These are phyloP conservation scores for Amphiprion ocellaris DNA, from an alignment of 2,113 vertebrate species.

Conservation along the genomic window DNA sequence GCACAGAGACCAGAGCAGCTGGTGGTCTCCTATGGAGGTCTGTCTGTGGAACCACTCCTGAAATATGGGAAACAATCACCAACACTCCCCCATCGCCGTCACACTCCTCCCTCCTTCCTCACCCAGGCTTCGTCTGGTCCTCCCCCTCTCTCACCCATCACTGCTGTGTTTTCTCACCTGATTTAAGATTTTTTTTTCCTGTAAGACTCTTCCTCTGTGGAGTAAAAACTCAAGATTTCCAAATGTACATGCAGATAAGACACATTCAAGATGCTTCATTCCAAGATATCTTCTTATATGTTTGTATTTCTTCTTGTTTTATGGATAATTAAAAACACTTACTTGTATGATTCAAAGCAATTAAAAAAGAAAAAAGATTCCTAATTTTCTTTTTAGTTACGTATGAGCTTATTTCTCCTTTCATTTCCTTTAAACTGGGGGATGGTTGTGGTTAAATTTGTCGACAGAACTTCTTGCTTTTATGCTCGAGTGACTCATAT, in stretches of 20 bases:
- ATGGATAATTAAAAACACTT: too few species aligned
- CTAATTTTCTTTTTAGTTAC: too few species aligned
- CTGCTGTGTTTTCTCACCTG: slow-evolving; percentile 35
- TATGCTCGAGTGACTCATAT: background rate
- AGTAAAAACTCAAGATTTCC: background rate
- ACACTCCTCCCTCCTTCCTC: slow-evolving; percentile 51
- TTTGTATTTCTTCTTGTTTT: too few species aligned
- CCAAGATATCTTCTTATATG: too few species aligned
- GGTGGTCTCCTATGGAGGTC: slow-evolving; percentile 71
- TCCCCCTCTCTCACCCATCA: slow-evolving; percentile 42
- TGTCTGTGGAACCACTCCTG: slow-evolving; percentile 78
- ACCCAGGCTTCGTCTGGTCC: slow-evolving; percentile 16
- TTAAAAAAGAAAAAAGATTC: too few species aligned
- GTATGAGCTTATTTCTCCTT: too few species aligned
- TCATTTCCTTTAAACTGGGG: background rate
- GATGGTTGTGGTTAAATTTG: background rate
- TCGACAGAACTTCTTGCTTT: slow-evolving; percentile 2
- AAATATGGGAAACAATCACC: slow-evolving; percentile 80
- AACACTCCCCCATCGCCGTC: slow-evolving; percentile 50
- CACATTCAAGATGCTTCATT: too few species aligned
- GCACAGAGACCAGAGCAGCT: slow-evolving; percentile 66
- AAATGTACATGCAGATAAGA: background rate
- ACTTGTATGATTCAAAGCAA: too few species aligned
- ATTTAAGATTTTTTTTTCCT: slow-evolving; percentile 2
- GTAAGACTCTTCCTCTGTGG: background rate